Evolutionary conservation across 2,113 vertebrate genomes (phyloP).

Genomic region (Pseudopipra pipra): DNA sequence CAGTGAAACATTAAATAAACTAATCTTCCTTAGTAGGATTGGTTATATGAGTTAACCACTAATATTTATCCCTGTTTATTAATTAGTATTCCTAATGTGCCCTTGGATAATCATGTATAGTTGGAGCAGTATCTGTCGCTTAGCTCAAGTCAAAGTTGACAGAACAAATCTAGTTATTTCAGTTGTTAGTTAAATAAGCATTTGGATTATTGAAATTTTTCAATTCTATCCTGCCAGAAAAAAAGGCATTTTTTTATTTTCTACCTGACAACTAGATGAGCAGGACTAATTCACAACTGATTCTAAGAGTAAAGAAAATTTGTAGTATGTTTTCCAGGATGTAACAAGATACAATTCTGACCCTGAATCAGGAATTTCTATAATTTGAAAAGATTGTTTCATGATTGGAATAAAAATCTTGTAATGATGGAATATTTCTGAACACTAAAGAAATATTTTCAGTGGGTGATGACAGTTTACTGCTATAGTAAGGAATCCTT

Average conservation of each 20-base stretch:
- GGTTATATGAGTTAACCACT: not conserved
- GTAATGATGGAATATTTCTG: not conserved
- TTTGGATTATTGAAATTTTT: not conserved
- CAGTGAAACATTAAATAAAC: not conserved
- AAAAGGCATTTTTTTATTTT: not conserved
- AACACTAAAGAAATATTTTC: not conserved
- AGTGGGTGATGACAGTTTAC: not conserved
- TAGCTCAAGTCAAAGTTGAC: not conserved
- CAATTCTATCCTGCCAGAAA: not conserved
- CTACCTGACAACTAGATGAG: not conserved
- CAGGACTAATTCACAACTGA: not conserved
- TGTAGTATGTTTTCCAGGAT: not conserved
- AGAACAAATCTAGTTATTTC: not conserved
- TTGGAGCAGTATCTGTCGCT: not conserved
- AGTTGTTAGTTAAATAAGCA: not conserved
- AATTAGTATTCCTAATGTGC: not conserved
- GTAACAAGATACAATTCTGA: not conserved
- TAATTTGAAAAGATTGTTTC: not conserved
- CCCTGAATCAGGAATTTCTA: not conserved
- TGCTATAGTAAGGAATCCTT: not conserved
- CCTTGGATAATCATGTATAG: not conserved
- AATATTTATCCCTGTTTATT: not conserved
- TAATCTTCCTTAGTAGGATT: not conserved
- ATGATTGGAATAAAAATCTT: not conserved
- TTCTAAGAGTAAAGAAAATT: not conserved